phyloP scores from a whole-genome alignment of 2,113 vertebrate genomes.

The Recurvirostra avosetta region DNA sequence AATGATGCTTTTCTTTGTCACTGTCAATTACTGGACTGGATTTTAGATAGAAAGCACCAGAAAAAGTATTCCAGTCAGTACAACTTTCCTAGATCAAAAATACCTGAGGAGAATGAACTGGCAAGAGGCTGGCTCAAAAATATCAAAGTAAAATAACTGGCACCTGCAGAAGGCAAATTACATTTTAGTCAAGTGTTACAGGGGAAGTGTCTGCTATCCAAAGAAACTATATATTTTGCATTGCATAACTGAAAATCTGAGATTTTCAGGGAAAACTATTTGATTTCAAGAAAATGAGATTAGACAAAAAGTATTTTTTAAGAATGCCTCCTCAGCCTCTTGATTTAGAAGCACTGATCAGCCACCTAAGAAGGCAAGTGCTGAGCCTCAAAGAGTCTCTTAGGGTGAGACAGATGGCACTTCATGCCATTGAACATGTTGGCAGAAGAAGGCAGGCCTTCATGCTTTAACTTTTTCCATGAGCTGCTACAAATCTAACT shows the following conservation, averaged over 20 bases:
- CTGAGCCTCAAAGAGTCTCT: background rate
- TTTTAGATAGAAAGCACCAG: background rate
- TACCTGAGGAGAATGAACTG: background rate
- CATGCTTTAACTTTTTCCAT: background rate
- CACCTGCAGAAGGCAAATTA: background rate
- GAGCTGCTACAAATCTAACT: background rate
- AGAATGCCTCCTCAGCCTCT: background rate
- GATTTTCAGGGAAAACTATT: background rate
- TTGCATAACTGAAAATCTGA: background rate
- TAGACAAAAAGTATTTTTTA: background rate
- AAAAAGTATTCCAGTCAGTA: background rate
- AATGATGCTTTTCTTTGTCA: background rate
- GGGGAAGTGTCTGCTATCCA: background rate
- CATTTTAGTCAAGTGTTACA: background rate
- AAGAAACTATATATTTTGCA: background rate
- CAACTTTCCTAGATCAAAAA: background rate
- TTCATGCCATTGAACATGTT: fast-evolving
- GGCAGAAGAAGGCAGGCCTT: background rate
- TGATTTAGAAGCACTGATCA: background rate
- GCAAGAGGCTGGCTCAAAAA: background rate
- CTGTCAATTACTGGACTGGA: background rate
- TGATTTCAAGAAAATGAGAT: background rate
- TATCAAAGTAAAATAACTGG: background rate
- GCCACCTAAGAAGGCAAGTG: background rate
- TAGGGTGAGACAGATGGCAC: background rate